A percentile compares a stretch with the other conserved stretches of the same genome.
Conservation (phyloP, 2,797 vertebrate species). For the Tragelaphus oryx region DNA sequence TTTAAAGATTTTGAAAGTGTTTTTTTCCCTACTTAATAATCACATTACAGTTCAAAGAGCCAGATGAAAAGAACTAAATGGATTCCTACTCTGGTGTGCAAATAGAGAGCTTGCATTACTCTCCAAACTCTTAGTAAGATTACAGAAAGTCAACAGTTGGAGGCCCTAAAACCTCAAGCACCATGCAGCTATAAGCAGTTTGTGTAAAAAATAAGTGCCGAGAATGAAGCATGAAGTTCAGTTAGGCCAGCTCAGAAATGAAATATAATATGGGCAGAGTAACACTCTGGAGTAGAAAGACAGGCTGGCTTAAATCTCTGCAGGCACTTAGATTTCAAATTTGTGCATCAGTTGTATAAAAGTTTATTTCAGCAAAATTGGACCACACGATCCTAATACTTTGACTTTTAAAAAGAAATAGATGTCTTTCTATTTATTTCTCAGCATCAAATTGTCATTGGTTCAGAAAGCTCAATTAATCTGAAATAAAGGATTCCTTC, state of each 20-base stretch:
- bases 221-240: conserved; percentile 17
- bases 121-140: not conserved
- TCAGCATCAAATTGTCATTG: not conserved
- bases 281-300: not conserved
- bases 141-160: not conserved
- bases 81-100: not conserved
- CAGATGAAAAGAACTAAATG: not conserved
- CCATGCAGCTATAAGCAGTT: not conserved
- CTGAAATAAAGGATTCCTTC: not conserved
- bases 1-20: not conserved
- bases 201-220: not conserved
- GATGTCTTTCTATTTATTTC: not conserved
- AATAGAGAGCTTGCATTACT: not conserved
- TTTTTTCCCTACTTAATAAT: not conserved
- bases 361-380: conserved; percentile 20
- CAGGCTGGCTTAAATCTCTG: not conserved
- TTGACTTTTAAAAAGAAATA: not conserved
- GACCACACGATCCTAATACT: not conserved
- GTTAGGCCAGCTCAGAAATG: not conserved
- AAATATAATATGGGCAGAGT: not conserved
- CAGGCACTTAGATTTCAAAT: not conserved
- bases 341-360: not conserved
- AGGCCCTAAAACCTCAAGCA: not conserved
- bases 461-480: not conserved
- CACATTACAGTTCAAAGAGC: not conserved